Conservation (phyloP, 2,888 invertebrate genomes). For the Drosophila falleni region DNA sequence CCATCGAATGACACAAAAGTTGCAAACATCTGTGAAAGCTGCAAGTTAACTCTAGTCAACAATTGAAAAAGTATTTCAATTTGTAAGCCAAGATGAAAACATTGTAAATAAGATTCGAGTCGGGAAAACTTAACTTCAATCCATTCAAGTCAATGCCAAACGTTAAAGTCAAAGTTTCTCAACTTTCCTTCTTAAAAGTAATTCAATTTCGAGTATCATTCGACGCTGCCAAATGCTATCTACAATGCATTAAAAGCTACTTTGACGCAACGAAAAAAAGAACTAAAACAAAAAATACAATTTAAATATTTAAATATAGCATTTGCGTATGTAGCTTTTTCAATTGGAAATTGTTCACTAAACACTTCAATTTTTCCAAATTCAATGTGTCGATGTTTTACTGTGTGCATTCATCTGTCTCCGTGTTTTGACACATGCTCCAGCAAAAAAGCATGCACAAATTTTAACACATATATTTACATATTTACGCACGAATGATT, state of each 20-base stretch:
- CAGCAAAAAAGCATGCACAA: constrained; percentile 17
- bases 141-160: constrained; percentile 36
- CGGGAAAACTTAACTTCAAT: constrained; percentile 43
- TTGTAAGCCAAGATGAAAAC: constrained; percentile 56
- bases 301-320: constrained; percentile 23
- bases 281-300: background rate
- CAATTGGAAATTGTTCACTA: constrained; percentile 4
- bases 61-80: constrained; percentile 71
- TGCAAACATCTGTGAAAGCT: constrained; percentile 25
- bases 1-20: constrained; percentile 41
- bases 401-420: constrained; percentile 25
- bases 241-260: constrained; percentile 14
- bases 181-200: constrained; percentile 31
- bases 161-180: constrained; percentile 39
- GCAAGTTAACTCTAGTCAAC: constrained; percentile 23
- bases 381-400: background rate
- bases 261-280: background rate
- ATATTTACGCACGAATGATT: constrained; percentile 37
- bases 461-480: constrained; percentile 24
- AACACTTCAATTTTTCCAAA: constrained; percentile 10
- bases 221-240: constrained; percentile 22
- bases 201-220: constrained; percentile 42
- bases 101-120: constrained; percentile 57
- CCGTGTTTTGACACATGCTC: constrained; percentile 41
- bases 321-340: constrained; percentile 18